Base-by-base conservation (phyloP, 2,797 vertebrate genomes). In the Ficedula albicollis region DNA sequence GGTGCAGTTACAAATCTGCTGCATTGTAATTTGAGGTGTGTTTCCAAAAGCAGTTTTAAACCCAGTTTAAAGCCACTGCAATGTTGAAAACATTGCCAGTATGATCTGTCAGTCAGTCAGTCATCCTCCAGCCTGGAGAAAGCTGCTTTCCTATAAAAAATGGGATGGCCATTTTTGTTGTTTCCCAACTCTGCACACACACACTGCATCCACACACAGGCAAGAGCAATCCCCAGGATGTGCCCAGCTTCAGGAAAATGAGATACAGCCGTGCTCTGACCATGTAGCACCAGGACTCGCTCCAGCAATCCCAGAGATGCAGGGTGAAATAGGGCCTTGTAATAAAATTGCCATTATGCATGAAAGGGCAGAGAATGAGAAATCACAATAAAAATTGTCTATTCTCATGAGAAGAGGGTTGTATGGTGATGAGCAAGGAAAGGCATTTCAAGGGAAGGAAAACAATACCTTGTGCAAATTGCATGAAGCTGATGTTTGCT, bases 391-490 rank as follows among this genome's bases (percentile, higher is more conserved):
- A 46, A 79, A 80, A 70, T 76, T 74, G 32, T 32, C 70, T 80
- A 0, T 70, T 82, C 52, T 89, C 72, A 85, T 92, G 52, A 88
- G 78, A 67, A 74, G 76, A 66, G 25, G 44, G 29, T 62, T 87
- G 48, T 29, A 32, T 41, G 36, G 34, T 22, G 18, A 60, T 39
- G 68, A 81, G 77, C 32, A 76, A 83, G 93, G 69, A 43, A 68
- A 63, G 13, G 30, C 14, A 51, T 84, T 87, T 87, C n/a, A 64
- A 85, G 80, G 51, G 41, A 76, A 52, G 66, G 62, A 85, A 59
- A 87, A 74, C 34, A 92, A 72, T 38, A 29, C 58, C 59, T 68
- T 51, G 70, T 86, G 74, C 74, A 95, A 97, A 96, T 89, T 82
- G 51, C n/a, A 66, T 38, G 54, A 89, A 54, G 59, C 82, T 79